Percentiles rank a stretch among this genome's conserved stretches.
These are phyloP conservation scores for Paralichthys olivaceus DNA, from an alignment of 2,113 vertebrate species.

Conservation along the genomic window DNA sequence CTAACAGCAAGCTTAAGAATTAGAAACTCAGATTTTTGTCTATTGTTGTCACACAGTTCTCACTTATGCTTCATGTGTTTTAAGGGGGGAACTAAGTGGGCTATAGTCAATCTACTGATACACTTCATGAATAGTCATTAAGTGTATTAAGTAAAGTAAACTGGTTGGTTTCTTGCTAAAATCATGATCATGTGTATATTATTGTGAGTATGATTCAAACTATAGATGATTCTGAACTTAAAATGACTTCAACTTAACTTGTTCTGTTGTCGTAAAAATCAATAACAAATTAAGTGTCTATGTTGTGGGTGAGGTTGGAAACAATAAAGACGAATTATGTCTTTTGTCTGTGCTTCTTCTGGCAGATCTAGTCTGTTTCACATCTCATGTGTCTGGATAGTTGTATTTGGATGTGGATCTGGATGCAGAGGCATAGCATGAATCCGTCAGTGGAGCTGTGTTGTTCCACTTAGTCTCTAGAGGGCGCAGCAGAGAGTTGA, in stretches of 20 bases:
- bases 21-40: too few relatives aligned
- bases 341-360: background rate
- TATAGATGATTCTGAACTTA: background rate
- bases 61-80: too few relatives aligned
- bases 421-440: background rate
- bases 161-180: too few relatives aligned
- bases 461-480: constrained; percentile 34
- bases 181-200: too few relatives aligned
- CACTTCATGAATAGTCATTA: background rate
- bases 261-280: constrained; percentile 20
- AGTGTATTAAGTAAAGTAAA: background rate
- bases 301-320: background rate
- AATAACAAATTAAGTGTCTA: constrained; percentile 4
- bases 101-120: background rate
- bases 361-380: background rate
- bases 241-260: background rate
- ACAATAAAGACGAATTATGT: background rate
- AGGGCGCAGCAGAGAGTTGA: constrained; percentile 32
- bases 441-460: constrained; percentile 10
- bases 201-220: too few relatives aligned
- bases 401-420: background rate
- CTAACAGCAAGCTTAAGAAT: too few relatives aligned
- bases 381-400: background rate
- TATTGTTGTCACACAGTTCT: too few relatives aligned
- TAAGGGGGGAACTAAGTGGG: background rate